Evolutionary conservation across 2,797 vertebrate genomes (phyloP), one percentile per base, ranked within the genome.

Genomic region (Hydrolagus colliei): DNA sequence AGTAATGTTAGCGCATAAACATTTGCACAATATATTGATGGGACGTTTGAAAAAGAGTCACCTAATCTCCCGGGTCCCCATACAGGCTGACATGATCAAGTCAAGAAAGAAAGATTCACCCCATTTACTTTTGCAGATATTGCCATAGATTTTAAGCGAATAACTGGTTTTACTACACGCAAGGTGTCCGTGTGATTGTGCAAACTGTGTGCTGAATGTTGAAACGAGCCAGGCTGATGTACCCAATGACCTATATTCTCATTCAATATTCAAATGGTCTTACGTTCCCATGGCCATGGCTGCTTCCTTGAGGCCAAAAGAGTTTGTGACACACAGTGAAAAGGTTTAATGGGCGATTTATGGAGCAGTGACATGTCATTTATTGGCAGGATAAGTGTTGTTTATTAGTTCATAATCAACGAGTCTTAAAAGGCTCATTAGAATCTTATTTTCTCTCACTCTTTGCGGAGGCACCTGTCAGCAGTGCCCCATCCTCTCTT

Each of bases 401-500:
- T 16, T 41, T 32, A 74, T 5, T 62, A 62, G 10, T 11, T 77
- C 52, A 22, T 16, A 77, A 77, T 61, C 52, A 78, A 62, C 76
- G 62, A 10, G 11, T 62, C 62, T 62, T 13, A 62, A n/a, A n/a
- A 12, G 76, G 22, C 18, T 22, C 18, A 78, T 62, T 59, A 52
- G 41, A 52, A 22, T 22, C 76, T 62, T 78, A 65, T n/a, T 80
- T 32, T 80, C 22, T 65, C 13, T 32, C 78, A 67, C 32, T 63
- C 78, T 80, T 22, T 80, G 22, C 78, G 67, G 13, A 80, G 78
- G 6, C 78, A 80, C 78, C 78, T 80, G 62, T 65, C 52, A 77
- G 41, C n/a, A n/a, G 16, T n/a, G 41, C 59, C 75, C 75, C 41
- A 77, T 77, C 75, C 52, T 77, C 52, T 63, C n/a, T 35, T 32